phyloP scores from a whole-genome alignment of 2,888 invertebrate genomes.

The Phymatocera aterrima region DNA sequence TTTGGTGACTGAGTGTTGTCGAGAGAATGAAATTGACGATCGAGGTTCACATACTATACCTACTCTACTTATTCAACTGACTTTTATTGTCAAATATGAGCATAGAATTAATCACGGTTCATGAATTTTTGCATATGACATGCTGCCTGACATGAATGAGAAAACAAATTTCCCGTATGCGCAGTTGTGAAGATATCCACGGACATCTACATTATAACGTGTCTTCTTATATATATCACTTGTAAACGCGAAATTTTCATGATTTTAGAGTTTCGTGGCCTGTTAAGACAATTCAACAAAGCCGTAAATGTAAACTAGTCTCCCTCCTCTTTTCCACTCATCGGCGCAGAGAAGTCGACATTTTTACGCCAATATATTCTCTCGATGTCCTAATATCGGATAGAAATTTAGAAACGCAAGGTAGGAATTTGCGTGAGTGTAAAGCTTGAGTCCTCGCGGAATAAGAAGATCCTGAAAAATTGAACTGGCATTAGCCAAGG shows the following conservation, averaged over 20 bases:
- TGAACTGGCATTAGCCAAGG: neutral
- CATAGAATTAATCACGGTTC: neutral
- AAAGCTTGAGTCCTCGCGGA: neutral
- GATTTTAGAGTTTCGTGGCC: neutral
- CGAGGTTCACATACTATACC: no score
- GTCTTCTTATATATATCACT: no score
- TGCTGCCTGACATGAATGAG: neutral
- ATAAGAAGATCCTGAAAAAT: neutral
- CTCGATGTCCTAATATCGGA: neutral
- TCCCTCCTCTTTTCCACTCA: neutral
- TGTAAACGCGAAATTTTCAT: neutral
- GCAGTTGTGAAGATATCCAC: neutral
- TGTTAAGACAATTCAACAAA: neutral
- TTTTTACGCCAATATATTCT: neutral
- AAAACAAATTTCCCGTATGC: neutral
- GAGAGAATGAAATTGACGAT: neutral
- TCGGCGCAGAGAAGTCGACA: neutral
- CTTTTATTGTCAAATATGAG: neutral
- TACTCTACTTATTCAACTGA: no score
- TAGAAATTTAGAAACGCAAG: neutral
- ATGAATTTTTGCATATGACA: neutral
- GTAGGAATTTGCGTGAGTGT: neutral
- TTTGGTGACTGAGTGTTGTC: neutral
- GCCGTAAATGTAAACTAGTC: neutral
- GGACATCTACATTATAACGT: neutral